Conservation (phyloP, 2,797 vertebrate genomes). For the Etheostoma nigrum region DNA sequence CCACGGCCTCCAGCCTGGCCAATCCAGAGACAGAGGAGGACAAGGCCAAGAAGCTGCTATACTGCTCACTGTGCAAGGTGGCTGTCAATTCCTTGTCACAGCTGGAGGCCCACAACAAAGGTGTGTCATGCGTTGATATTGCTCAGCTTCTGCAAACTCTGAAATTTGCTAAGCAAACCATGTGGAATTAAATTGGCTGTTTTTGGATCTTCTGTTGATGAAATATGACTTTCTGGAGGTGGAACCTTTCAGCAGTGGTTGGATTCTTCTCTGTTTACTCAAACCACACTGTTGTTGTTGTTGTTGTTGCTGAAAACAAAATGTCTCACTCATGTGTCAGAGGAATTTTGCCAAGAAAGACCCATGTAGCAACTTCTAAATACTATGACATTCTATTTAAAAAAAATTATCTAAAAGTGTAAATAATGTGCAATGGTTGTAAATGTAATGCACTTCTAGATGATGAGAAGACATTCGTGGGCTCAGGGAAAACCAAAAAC, state of each 20-base stretch:
- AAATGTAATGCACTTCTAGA: background rate
- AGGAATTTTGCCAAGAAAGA: slow-evolving; percentile 25
- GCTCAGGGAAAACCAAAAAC: background rate
- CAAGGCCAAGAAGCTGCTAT: slow-evolving; percentile 92
- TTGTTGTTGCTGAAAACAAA: slow-evolving; percentile 19
- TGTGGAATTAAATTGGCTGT: background rate
- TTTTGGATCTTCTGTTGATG: slow-evolving; percentile 13
- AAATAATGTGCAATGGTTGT: background rate
- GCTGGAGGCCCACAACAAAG: slow-evolving; percentile 96
- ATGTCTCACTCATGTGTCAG: slow-evolving; percentile 17
- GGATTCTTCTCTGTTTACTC: slow-evolving; percentile 34
- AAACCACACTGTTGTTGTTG: slow-evolving; percentile 15
- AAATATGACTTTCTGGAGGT: slow-evolving; percentile 12
- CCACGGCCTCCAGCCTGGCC: slow-evolving; percentile 63
- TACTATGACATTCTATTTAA: background rate
- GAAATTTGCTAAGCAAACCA: slow-evolving; percentile 4
- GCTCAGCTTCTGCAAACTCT: background rate
- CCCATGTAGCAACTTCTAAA: slow-evolving; percentile 13
- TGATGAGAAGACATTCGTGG: background rate
- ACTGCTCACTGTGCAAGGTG: slow-evolving; percentile 95
- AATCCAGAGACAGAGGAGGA: slow-evolving; percentile 90
- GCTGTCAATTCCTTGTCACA: slow-evolving; percentile 94
- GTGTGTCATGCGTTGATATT: slow-evolving; percentile 65
- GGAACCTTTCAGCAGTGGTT: slow-evolving; percentile 10
- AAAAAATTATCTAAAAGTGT: background rate